A percentile compares a stretch with the other conserved stretches of the same genome.
phyloP scores from a whole-genome alignment of 2,888 invertebrate species.

The Zhuqinia jingwanae region DNA sequence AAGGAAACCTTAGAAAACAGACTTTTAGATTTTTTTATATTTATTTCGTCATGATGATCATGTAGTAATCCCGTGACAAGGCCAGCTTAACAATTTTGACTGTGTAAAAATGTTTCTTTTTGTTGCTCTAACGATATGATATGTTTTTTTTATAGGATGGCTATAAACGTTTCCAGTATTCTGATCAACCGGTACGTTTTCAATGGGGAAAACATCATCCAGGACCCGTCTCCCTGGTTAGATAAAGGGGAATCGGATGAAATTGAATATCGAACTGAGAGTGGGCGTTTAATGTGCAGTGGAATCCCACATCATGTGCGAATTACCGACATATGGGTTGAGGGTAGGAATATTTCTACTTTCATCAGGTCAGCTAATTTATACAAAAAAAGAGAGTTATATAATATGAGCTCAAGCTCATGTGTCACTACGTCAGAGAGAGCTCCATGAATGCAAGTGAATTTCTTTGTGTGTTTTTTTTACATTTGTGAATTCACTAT shows the following conservation, averaged over 20 bases:
- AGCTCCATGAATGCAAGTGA: not conserved
- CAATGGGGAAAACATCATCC: not conserved
- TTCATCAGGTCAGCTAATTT: conserved; percentile 20
- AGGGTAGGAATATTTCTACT: conserved; percentile 37
- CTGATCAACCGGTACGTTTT: conserved; percentile 3
- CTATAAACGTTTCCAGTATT: conserved; percentile 1
- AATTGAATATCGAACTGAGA: not conserved
- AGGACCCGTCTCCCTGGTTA: not conserved
- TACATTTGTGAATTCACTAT: no score
- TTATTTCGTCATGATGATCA: no score
- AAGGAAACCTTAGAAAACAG: no score
- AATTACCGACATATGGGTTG: conserved; percentile 46
- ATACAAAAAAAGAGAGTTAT: no score
- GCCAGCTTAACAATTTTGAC: no score
- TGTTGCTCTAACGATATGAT: no score
- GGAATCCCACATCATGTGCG: conserved; percentile 25
- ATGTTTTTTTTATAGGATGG: conserved; percentile 20
- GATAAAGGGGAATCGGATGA: not conserved
- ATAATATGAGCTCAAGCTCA: no score
- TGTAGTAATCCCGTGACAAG: no score
- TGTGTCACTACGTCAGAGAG: not conserved
- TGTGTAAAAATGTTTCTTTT: no score
- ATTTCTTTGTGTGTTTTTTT: not conserved
- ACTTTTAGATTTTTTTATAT: no score
- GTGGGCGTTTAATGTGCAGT: not conserved